Evolutionary conservation across 2,797 vertebrate genomes (phyloP), one percentile per base, ranked within the genome.

Genomic region (Antrozous pallidus): DNA sequence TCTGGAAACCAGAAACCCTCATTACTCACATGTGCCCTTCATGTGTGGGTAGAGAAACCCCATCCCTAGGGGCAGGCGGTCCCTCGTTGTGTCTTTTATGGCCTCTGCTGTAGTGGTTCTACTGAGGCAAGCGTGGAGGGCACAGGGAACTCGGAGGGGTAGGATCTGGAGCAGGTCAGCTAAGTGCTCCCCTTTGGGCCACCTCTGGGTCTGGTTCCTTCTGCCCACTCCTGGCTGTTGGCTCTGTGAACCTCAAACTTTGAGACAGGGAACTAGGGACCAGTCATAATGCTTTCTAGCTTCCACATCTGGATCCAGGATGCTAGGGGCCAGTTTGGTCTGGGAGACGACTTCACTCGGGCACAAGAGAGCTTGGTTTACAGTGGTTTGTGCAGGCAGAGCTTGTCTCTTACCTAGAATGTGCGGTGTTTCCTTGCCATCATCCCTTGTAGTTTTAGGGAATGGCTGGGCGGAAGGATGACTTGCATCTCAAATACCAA

Each of bases 171-270:
- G 36, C 40, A 9, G 18, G 38, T 58, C 54, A 11, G 71, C 54
- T 22, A 14, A 40, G 36, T 0, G 0, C n/a, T n/a, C 14, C 14
- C 26, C 56, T 38, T 31, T 18, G 54, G 6, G 8, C 42, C 2
- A 0, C 31, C 14, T 40, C 75, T 63, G 17, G 31, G 36, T 69
- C 36, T 49, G 31, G 4, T 75, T 45, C 80, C 65, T 54, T 63
- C 71, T 38, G n/a, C 61, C 28, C 63, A 1, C 31, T 67, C 16
- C 54, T 10, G 11, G 42, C 61, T 82, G 0, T 58, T 65, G 14
- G 26, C 58, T 65, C 69, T 9, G 31, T 31, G 42, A 47, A 26
- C 91, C 77, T 36, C 58, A 20, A 26, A 49, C 56, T 1, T 0
- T 28, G 69, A 93, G 73, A 61, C 18, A 20, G n/a, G 38, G 54